Conservation (phyloP, 2,797 vertebrate species). For the Lacerta bilineata region DNA sequence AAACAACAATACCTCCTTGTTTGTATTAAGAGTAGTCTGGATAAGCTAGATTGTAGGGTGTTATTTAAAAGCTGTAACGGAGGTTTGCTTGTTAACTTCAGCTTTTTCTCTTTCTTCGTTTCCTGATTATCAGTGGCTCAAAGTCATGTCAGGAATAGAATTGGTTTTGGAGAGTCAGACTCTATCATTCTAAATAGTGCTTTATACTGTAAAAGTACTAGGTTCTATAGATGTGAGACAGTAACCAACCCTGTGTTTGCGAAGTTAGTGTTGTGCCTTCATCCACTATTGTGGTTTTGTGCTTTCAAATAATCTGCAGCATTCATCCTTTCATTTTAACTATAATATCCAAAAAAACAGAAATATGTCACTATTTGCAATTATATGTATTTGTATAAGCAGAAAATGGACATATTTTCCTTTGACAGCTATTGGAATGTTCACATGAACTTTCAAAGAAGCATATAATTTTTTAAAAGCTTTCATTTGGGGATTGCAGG, state of each 20-base stretch:
- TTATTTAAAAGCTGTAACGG: slow-evolving; percentile 51
- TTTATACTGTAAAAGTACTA: slow-evolving; percentile 25
- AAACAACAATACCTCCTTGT: slow-evolving; percentile 49
- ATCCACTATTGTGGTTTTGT: slow-evolving; percentile 58
- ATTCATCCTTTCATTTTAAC: slow-evolving; percentile 40
- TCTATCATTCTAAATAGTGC: slow-evolving; percentile 31
- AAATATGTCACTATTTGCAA: slow-evolving; percentile 23
- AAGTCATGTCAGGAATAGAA: slow-evolving; percentile 34
- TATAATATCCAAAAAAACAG: slow-evolving; percentile 15
- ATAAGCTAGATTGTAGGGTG: slow-evolving; percentile 47
- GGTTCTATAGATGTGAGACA: slow-evolving; percentile 18
- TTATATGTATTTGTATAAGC: slow-evolving; percentile 34
- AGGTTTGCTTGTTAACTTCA: slow-evolving; percentile 48
- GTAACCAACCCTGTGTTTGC: slow-evolving; percentile 7
- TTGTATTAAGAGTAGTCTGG: slow-evolving; percentile 54
- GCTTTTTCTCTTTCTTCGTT: slow-evolving; percentile 40
- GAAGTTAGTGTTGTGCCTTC: slow-evolving; percentile 40
- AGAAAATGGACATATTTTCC: neutral
- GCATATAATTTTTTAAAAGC: slow-evolving; percentile 48
- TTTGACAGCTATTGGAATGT: slow-evolving; percentile 47
- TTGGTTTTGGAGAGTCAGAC: slow-evolving; percentile 31
- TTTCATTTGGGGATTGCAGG: slow-evolving; percentile 29
- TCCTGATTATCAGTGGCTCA: slow-evolving; percentile 41
- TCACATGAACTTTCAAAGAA: slow-evolving; percentile 40
- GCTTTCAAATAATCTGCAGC: slow-evolving; percentile 55